These are phyloP conservation scores for Donacobius atricapilla DNA, from an alignment of 2,113 vertebrate genomes.

Conservation along the genomic window DNA sequence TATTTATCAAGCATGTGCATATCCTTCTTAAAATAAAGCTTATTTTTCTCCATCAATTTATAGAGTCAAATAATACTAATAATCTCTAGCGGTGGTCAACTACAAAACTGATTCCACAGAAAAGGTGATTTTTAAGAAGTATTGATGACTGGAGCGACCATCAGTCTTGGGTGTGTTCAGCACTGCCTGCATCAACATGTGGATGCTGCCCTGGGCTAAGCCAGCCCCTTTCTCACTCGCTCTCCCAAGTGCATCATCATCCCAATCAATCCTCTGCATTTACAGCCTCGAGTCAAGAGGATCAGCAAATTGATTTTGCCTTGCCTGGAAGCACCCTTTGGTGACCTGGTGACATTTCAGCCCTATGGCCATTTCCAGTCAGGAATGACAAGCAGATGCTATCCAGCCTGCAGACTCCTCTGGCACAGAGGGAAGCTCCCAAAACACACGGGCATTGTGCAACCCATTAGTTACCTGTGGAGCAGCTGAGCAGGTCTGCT, in stretches of 20 bases:
- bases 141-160: background rate
- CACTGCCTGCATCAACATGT: background rate
- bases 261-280: background rate
- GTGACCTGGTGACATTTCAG: background rate
- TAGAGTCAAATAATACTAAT: background rate
- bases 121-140: background rate
- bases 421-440: fast-evolving
- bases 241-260: background rate
- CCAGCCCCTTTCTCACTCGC: background rate
- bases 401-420: background rate
- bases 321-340: background rate
- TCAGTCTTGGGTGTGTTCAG: background rate
- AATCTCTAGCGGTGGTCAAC: background rate
- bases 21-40: background rate
- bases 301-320: background rate
- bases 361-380: background rate
- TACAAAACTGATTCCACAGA: background rate
- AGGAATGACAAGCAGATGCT: background rate
- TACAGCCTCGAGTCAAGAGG: background rate
- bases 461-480: background rate
- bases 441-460: background rate
- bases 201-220: background rate
- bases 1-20: background rate
- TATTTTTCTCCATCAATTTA: background rate
- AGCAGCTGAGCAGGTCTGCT: background rate